Percentiles rank a stretch among this genome's conserved stretches.
phyloP scores from a whole-genome alignment of 2,888 invertebrate genomes.

The Serripes groenlandicus region DNA sequence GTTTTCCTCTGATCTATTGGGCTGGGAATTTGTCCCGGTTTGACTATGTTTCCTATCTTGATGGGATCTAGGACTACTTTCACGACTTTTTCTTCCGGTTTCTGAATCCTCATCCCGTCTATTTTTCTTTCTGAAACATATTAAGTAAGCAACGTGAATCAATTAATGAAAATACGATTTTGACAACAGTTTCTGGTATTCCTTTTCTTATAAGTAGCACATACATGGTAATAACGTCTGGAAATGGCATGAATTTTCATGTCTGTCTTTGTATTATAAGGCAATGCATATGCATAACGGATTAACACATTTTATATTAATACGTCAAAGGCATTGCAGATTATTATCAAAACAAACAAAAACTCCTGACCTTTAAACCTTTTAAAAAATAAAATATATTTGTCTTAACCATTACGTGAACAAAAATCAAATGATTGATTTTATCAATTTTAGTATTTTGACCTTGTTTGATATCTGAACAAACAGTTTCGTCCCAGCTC shows the following conservation, averaged over 20 bases:
- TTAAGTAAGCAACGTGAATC: too few species aligned
- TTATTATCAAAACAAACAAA: too few species aligned
- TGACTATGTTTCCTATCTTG: not conserved
- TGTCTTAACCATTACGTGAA: too few species aligned
- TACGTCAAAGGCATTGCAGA: too few species aligned
- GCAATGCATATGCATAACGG: not conserved
- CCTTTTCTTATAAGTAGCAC: not conserved
- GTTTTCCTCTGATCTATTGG: not conserved
- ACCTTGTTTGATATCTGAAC: too few species aligned
- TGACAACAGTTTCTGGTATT: not conserved
- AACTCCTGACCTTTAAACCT: too few species aligned
- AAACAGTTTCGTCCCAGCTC: too few species aligned
- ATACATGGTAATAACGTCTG: too few species aligned
- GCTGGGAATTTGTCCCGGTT: not conserved
- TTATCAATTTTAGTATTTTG: too few species aligned
- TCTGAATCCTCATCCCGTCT: not conserved
- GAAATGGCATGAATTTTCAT: too few species aligned
- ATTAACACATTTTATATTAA: not conserved
- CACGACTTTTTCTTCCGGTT: not conserved
- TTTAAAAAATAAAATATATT: too few species aligned
- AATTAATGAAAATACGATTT: not conserved
- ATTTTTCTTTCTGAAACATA: not conserved
- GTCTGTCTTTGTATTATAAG: not conserved
- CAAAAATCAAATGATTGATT: too few species aligned
- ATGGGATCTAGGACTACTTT: constrained; percentile 1